Evolutionary conservation across 2,797 vertebrate species (phyloP), one percentile per base, ranked within the genome.

Genomic region (Molossus molossus): DNA sequence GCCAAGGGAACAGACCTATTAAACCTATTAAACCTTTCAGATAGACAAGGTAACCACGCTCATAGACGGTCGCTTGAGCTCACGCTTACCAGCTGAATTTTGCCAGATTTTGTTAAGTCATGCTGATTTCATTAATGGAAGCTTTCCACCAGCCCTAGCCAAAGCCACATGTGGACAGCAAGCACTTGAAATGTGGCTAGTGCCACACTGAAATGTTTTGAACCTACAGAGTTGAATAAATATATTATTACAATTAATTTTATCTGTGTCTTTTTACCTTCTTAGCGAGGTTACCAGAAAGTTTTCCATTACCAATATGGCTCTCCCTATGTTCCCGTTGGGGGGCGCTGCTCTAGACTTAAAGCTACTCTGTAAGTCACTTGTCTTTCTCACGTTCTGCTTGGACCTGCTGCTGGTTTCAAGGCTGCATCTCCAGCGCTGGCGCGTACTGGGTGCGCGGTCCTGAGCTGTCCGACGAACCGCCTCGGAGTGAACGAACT

Each of bases 351-450:
- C 73, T n/a, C 60, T 3, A 10, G 33, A 57, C 33, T 77, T 77
- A 13, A 77, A 57, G 10, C 29, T 33, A 53, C 75, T 64, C 65
- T 62, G 27, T 21, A 40, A 13, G 33, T 57, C 12, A 23, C 65
- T 12, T 1, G 57, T 5, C 17, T 9, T 57, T 62, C 7, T 69
- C n/a, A 13, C 18, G 65, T 27, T 58, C 45, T 10, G 23, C 25
- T 25, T 2, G 60, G 29, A 18, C 48, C 0, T 25, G 17, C 20
- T 3, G 17, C 45, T 3, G 0, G 18, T 37, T 9, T 50, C 69
- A 6, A 12, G 33, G 76, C 7, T 0, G 18, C 29, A 48, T 5
- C n/a, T 37, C 27, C 33, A 29, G 45, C 3, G 48, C 75, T 2
- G 12, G 69, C 33, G 11, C 73, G 1, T 0, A 14, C 21, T 1